Percentiles rank a stretch among this genome's conserved stretches.
These are phyloP conservation scores for Cebidichthys violaceus DNA, from an alignment of 2,113 vertebrate genomes.

Conservation along the genomic window DNA sequence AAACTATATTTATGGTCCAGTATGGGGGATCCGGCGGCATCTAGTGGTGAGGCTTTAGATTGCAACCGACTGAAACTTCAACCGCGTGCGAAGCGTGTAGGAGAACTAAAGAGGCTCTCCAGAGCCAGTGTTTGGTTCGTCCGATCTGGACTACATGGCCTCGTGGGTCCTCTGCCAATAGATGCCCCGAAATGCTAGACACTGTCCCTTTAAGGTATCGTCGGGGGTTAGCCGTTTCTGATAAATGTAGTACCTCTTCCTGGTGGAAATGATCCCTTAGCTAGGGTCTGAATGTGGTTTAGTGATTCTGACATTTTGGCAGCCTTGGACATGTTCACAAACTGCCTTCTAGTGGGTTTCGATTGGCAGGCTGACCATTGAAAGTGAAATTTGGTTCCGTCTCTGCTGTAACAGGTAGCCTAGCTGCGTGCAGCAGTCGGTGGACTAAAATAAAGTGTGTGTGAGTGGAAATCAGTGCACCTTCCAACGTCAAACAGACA, in stretches of 20 bases:
- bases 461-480: not conserved
- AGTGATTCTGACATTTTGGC: not conserved
- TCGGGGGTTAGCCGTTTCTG: not conserved
- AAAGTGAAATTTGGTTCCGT: not conserved
- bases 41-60: no score
- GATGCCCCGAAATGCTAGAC: no score
- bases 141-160: no score
- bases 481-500: constrained; percentile 24
- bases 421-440: not conserved
- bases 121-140: no score
- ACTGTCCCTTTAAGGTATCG: not conserved
- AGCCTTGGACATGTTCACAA: not conserved
- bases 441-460: not conserved
- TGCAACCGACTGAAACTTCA: no score
- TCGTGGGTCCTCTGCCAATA: no score
- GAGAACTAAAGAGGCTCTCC: no score
- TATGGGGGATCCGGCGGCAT: no score
- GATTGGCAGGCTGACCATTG: not conserved
- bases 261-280: not conserved
- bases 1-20: no score
- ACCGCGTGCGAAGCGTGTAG: no score
- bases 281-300: not conserved
- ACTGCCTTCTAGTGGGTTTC: not conserved
- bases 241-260: not conserved
- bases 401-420: not conserved